A percentile compares a stretch with the other conserved stretches of the same genome.
These are phyloP conservation scores for Calonectris borealis DNA, from an alignment of 2,113 vertebrate species.

Conservation along the genomic window DNA sequence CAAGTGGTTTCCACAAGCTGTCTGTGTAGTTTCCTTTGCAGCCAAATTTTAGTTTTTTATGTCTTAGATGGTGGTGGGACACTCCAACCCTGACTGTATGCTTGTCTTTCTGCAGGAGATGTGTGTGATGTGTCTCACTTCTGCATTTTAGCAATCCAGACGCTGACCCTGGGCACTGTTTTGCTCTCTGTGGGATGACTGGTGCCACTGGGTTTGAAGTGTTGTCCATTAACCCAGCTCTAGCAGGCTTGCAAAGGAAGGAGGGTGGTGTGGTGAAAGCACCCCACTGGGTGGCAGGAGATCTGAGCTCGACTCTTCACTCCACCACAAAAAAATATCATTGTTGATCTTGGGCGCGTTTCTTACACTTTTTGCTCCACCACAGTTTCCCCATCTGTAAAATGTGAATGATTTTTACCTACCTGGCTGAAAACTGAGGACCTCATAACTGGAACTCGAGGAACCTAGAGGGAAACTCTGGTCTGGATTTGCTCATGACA, in stretches of 20 bases:
- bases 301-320: slow-evolving; percentile 10
- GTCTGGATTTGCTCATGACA: slow-evolving; percentile 36
- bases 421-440: slow-evolving; percentile 46
- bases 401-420: slow-evolving; percentile 46
- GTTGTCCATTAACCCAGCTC: not conserved
- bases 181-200: slow-evolving; percentile 10
- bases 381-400: slow-evolving; percentile 15
- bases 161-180: not conserved
- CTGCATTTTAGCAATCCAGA: not conserved
- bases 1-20: not conserved
- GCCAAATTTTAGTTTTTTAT: not conserved
- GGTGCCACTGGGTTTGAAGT: slow-evolving; percentile 10
- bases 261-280: not conserved
- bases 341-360: not conserved
- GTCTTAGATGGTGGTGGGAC: not conserved
- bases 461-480: slow-evolving; percentile 20
- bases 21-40: not conserved
- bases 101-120: not conserved
- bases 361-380: slow-evolving; percentile 10
- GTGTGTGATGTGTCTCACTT: not conserved
- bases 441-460: slow-evolving; percentile 18
- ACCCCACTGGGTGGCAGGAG: slow-evolving; percentile 10
- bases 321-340: not conserved
- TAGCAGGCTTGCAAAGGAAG: not conserved
- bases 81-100: not conserved